Evolutionary conservation across 2,797 vertebrate genomes (phyloP).

Genomic region (Momotus momota): DNA sequence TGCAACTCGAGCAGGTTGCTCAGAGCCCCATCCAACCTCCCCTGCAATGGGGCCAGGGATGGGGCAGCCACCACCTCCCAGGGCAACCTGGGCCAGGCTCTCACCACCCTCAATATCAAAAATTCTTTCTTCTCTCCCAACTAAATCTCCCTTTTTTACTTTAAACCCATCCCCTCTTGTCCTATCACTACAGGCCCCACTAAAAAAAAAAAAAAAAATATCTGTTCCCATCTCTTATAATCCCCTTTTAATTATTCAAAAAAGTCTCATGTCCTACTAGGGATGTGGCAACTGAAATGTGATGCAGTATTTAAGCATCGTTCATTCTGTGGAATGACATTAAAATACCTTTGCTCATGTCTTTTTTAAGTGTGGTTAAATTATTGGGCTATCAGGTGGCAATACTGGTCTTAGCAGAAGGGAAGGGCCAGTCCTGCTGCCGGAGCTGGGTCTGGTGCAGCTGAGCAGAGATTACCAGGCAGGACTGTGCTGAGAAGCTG

Average conservation of each 20-base stretch:
- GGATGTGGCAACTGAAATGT: accelerated
- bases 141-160: not conserved
- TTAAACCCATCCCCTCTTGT: not conserved
- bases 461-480: not conserved
- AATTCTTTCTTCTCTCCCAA: not conserved
- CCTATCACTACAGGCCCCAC: not conserved
- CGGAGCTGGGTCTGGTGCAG: not conserved
- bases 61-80: not conserved
- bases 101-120: accelerated
- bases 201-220: not conserved
- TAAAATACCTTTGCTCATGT: not conserved
- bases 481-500: not conserved
- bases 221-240: not conserved
- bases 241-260: not conserved
- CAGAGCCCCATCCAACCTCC: too few species aligned
- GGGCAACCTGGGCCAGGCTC: not conserved
- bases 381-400: not conserved
- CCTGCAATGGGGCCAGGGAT: not conserved
- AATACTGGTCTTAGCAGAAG: not conserved
- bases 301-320: not conserved
- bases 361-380: not conserved
- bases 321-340: not conserved
- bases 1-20: too few species aligned
- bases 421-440: not conserved
- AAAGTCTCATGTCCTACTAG: not conserved